Conservation (phyloP, 2,888 invertebrate genomes). For the Dendrolimus pini region DNA sequence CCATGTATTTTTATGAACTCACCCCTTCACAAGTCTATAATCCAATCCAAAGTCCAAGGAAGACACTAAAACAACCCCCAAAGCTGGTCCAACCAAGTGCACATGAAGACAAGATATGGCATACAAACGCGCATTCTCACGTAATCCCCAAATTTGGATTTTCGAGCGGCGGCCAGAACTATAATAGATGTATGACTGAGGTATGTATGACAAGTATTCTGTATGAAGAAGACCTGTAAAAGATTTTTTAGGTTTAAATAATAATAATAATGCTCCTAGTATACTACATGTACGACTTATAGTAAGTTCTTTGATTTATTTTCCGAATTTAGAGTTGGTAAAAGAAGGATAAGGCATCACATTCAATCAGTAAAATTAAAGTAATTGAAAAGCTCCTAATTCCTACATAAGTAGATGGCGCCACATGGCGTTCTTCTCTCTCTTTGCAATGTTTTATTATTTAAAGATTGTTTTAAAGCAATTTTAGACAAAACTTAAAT, state of each 20-base stretch:
- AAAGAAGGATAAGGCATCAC: too few relatives aligned
- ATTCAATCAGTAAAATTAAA: too few relatives aligned
- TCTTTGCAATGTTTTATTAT: too few relatives aligned
- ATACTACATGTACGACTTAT: too few relatives aligned
- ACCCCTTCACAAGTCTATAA: conserved; percentile 30
- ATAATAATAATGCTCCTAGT: too few relatives aligned
- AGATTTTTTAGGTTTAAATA: background rate
- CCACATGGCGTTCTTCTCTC: too few relatives aligned
- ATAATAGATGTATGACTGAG: conserved; percentile 41
- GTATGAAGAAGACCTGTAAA: conserved; percentile 33
- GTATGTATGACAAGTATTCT: conserved; percentile 30
- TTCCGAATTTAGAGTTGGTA: too few relatives aligned
- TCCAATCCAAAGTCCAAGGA: conserved; percentile 19
- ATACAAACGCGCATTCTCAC: conserved; percentile 10
- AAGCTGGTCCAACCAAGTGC: conserved; percentile 11
- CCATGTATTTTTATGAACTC: conserved; percentile 6
- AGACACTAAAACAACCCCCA: conserved; percentile 15
- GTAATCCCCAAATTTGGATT: conserved; percentile 28
- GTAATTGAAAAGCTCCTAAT: too few relatives aligned
- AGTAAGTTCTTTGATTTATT: too few relatives aligned
- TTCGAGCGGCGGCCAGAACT: conserved; percentile 23
- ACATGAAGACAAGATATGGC: conserved; percentile 8
- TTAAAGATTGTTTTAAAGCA: too few relatives aligned
- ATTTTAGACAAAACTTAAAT: too few relatives aligned
- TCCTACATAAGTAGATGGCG: too few relatives aligned